Base-by-base conservation (phyloP, 2,888 invertebrate species). In the Hyposoter dolosus region DNA sequence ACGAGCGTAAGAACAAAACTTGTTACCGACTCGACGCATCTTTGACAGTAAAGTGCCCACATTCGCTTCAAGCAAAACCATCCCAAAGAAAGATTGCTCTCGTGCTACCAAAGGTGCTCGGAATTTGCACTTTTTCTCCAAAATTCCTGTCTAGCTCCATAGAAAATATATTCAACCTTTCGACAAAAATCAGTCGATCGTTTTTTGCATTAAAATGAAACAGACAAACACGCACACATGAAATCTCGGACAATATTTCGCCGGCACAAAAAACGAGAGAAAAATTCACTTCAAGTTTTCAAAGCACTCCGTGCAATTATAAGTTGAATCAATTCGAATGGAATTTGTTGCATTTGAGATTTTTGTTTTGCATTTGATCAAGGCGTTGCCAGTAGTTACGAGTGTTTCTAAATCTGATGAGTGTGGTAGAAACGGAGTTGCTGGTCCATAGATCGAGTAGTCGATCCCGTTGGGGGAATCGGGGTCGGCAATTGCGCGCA, bases 1-100 rank as follows among this genome's bases (percentile, higher is more conserved):
- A 82, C 69, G 85, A 85, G 56, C 76, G 45, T 71, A 56, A 82
- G 72, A 79, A 75, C 65, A 76, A 80, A 80, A 83, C 76, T 82
- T 66, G 79, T 76, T 85, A 65, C 79, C 56, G 71, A 32, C 69
- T 75, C 63, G 65, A 71, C 63, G 71, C 53, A 47, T 69, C 60
- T 75, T 74, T 69, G 68, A 79, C 76, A 85, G 63, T 65, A 60
- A 82, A 82, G 81, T 81, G 53, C 45, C 32, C 56, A 60, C 69
- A 68, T 69, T 69, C 28, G 69, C 47, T 69, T 28, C 47, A 15
- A 47, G 28, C 69, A 17, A 47, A 47, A 45, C 47, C 47, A 69
- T 23, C 23, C 69, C 17, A 69, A 45, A 47, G 47, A 47, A 69
- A 47, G 45, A 28, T 69, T 28, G 45, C 23, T 28, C 47, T 69